These are phyloP conservation scores for Sesia apiformis DNA, from an alignment of 2,888 invertebrate species.

Conservation along the genomic window DNA sequence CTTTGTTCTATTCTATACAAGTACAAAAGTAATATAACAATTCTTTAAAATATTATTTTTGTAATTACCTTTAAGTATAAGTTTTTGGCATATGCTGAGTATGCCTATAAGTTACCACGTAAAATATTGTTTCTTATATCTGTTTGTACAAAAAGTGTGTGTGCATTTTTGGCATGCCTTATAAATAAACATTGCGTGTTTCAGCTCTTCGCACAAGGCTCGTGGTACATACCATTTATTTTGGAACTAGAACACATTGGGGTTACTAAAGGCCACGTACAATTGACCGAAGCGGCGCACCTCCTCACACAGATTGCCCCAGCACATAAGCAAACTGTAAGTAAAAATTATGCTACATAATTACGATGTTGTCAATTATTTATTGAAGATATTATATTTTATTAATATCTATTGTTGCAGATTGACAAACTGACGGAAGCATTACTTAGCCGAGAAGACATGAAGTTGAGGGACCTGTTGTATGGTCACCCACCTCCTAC, in stretches of 20 bases:
- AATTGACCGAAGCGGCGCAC: conserved; percentile 88
- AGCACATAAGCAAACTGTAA: conserved; percentile 79
- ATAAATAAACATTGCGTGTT: conserved; percentile 8
- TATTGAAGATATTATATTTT: neutral
- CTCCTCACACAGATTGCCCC: conserved; percentile 87
- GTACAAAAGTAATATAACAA: too few relatives aligned
- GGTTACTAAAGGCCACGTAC: conserved; percentile 84
- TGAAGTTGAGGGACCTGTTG: conserved; percentile 57
- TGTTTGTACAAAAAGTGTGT: too few relatives aligned
- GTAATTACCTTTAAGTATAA: too few relatives aligned
- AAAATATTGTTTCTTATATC: too few relatives aligned
- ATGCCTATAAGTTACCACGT: too few relatives aligned
- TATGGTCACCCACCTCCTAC: conserved; percentile 65
- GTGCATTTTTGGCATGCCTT: too few relatives aligned
- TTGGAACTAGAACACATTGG: conserved; percentile 92
- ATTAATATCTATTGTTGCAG: conserved; percentile 18
- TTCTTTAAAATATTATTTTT: neutral
- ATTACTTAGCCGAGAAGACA: conserved; percentile 53
- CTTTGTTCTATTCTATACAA: too few relatives aligned
- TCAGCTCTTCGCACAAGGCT: conserved; percentile 87
- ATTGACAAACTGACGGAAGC: conserved; percentile 63
- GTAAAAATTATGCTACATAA: conserved; percentile 9
- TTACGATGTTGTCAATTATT: neutral
- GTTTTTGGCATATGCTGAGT: too few relatives aligned
- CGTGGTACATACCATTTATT: conserved; percentile 85